phyloP scores from a whole-genome alignment of 1,140 invertebrate genomes.

The Homalodisca vitripennis region DNA sequence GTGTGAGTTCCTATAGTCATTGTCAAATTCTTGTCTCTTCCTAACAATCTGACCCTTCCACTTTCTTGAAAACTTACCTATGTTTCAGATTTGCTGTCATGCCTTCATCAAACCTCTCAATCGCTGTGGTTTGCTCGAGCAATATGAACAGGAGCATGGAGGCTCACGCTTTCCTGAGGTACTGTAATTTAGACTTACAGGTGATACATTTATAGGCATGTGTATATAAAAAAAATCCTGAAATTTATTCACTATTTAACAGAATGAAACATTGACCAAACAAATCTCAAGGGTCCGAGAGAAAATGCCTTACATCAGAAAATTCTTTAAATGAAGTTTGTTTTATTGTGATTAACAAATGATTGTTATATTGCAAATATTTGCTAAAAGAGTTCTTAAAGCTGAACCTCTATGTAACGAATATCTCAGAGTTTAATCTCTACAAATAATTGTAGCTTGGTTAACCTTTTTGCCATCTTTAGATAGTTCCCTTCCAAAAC shows the following conservation, averaged over 20 bases:
- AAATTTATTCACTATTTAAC: background rate
- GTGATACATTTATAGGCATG: too few relatives aligned
- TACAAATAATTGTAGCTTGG: too few relatives aligned
- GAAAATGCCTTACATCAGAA: background rate
- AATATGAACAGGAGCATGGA: slow-evolving; percentile 99
- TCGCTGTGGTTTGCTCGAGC: slow-evolving; percentile 97
- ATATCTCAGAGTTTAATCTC: too few relatives aligned
- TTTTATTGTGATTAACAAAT: background rate
- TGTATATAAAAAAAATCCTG: background rate
- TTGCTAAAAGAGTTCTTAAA: too few relatives aligned
- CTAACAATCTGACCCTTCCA: too few relatives aligned
- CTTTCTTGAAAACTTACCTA: too few relatives aligned
- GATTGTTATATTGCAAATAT: background rate
- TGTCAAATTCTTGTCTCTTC: too few relatives aligned
- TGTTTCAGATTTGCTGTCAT: slow-evolving; percentile 17
- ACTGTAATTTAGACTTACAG: background rate
- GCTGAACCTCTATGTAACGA: too few relatives aligned
- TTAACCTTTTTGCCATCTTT: too few relatives aligned
- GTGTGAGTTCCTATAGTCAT: too few relatives aligned
- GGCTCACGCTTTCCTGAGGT: slow-evolving; percentile 93
- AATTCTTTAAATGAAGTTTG: background rate
- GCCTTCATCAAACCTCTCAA: slow-evolving; percentile 54
- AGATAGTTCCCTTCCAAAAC: too few relatives aligned
- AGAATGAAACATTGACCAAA: background rate
- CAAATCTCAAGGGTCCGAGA: background rate